phyloP scores from a whole-genome alignment of 2,888 invertebrate species.

The Rhimphoctona megacephalus region DNA sequence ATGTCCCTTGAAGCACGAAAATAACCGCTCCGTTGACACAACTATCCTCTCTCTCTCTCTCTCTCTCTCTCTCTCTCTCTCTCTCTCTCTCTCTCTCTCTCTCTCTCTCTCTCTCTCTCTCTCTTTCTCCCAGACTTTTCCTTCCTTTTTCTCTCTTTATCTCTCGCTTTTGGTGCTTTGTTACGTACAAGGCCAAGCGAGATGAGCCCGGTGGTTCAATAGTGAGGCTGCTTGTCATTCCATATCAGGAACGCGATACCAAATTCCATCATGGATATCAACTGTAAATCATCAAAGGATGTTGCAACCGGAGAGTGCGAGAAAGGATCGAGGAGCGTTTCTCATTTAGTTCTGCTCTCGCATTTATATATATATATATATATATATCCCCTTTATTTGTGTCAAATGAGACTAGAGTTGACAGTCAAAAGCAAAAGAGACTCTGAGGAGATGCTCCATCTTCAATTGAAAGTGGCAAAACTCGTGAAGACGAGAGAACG shows the following conservation, averaged over 20 bases:
- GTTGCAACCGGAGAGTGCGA: slow-evolving; percentile 4
- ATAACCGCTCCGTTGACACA: slow-evolving; percentile 71
- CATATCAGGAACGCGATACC: slow-evolving; percentile 44
- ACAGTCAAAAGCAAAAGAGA: slow-evolving; percentile 24
- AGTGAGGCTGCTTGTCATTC: slow-evolving; percentile 55
- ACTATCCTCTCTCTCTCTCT: slow-evolving; percentile 53
- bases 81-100: slow-evolving; percentile 48
- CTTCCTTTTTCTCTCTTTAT: slow-evolving; percentile 35
- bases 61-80: slow-evolving; percentile 51
- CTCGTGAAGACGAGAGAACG: slow-evolving; percentile 18
- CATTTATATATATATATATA: not conserved
- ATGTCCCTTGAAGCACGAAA: slow-evolving; percentile 74
- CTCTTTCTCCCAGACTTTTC: slow-evolving; percentile 25
- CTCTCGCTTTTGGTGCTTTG: slow-evolving; percentile 42
- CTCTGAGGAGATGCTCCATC: not conserved
- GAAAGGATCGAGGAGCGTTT: slow-evolving; percentile 43
- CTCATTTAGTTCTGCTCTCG: not conserved
- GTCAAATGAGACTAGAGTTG: slow-evolving; percentile 47
- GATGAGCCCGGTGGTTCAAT: slow-evolving; percentile 54
- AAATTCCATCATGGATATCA: slow-evolving; percentile 66
- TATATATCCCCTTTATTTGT: slow-evolving; percentile 10
- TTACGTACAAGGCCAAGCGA: slow-evolving; percentile 54
- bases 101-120: slow-evolving; percentile 41
- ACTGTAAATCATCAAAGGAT: slow-evolving; percentile 66
- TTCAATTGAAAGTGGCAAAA: slow-evolving; percentile 39